Percentiles rank a stretch among this genome's conserved stretches.
These are phyloP conservation scores for Larimichthys crocea DNA, from an alignment of 2,113 vertebrate species.

Conservation along the genomic window DNA sequence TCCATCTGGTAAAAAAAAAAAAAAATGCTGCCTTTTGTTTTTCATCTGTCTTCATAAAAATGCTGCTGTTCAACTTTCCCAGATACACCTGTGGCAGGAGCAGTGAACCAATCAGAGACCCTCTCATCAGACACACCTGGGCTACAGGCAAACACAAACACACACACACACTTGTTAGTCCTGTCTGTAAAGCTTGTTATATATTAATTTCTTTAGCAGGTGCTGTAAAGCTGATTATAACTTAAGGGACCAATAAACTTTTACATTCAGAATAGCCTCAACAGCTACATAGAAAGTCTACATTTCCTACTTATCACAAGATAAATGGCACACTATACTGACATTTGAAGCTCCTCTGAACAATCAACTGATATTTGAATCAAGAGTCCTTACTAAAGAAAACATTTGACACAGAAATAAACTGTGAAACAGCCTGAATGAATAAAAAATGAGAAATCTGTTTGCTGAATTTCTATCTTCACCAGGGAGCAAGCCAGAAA, in stretches of 20 bases:
- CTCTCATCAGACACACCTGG: conserved; percentile 35
- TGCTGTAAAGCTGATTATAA: not conserved
- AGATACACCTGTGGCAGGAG: conserved; percentile 35
- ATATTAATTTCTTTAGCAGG: not conserved
- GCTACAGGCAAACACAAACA: not conserved
- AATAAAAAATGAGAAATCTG: conserved; percentile 30
- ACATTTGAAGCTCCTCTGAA: conserved; percentile 1
- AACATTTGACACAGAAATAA: not conserved
- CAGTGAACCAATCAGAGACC: conserved; percentile 27
- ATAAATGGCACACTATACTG: not conserved
- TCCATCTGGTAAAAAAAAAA: conserved; percentile 30
- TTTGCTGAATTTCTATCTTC: conserved; percentile 24
- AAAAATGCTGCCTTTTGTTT: conserved; percentile 17
- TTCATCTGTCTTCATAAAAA: conserved; percentile 56
- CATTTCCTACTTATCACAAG: not conserved
- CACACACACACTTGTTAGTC: not conserved
- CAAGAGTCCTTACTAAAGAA: not conserved
- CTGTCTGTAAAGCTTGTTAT: not conserved
- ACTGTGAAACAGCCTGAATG: not conserved
- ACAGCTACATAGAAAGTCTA: not conserved
- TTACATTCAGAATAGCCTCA: not conserved
- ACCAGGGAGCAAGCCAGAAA: not conserved
- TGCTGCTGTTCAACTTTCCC: conserved; percentile 26
- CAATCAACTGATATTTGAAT: not conserved
- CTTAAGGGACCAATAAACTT: not conserved